phyloP scores from a whole-genome alignment of 2,797 vertebrate species.

The Silurus aristotelis region DNA sequence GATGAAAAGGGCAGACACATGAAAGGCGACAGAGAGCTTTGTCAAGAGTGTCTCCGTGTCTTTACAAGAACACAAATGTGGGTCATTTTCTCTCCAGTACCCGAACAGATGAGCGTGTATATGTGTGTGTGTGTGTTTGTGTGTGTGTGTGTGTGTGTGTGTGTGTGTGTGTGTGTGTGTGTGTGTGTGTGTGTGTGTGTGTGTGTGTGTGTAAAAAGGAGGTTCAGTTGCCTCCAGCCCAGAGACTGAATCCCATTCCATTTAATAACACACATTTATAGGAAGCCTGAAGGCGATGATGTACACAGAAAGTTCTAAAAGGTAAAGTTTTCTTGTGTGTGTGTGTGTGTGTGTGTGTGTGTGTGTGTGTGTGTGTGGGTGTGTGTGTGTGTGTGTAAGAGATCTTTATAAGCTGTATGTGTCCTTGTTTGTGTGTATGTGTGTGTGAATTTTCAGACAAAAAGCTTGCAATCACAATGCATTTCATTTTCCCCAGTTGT shows the following conservation, averaged over 20 bases:
- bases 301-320: not conserved
- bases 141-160: not conserved
- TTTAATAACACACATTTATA: slow-evolving; percentile 12
- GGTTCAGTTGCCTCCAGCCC: not conserved
- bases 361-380: not conserved
- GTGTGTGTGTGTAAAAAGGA: not conserved
- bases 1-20: slow-evolving; percentile 51
- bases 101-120: slow-evolving; percentile 9
- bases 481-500: not conserved
- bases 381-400: not conserved
- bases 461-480: not conserved
- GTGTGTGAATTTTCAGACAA: not conserved
- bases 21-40: slow-evolving; percentile 43
- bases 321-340: not conserved
- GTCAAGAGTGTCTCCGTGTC: slow-evolving; percentile 23
- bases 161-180: slow-evolving; percentile 12
- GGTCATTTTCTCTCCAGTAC: slow-evolving; percentile 2
- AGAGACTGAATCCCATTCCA: not conserved
- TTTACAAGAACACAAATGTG: slow-evolving; percentile 29
- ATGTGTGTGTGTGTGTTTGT: slow-evolving; percentile 2
- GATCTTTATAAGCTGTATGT: not conserved
- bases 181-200: not conserved
- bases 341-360: not conserved
- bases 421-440: too few relatives aligned
- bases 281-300: not conserved